Evolutionary conservation across 2,888 invertebrate species (phyloP).

Genomic region (Orchestes rusci): DNA sequence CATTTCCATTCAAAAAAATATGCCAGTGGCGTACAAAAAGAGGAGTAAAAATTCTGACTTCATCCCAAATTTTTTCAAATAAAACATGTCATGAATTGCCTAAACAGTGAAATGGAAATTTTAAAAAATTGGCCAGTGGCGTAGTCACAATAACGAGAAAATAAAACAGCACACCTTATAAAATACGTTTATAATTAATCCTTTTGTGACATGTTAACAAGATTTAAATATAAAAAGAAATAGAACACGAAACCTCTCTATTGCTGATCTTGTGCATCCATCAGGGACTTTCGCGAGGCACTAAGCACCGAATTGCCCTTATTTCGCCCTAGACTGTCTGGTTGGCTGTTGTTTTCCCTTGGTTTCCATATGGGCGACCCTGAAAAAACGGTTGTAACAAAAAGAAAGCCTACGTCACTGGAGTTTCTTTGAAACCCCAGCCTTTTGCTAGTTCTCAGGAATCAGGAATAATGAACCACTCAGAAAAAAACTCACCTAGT

Average conservation of each 20-base stretch:
- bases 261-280: constrained; percentile 42
- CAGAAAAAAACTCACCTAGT: constrained; percentile 53
- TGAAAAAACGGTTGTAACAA: too few relatives aligned
- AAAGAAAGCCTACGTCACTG: too few relatives aligned
- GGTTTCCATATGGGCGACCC: constrained; percentile 99
- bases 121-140: too few relatives aligned
- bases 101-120: too few relatives aligned
- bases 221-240: constrained; percentile 20
- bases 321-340: constrained; percentile 53
- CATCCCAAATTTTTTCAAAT: too few relatives aligned
- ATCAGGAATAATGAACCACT: neutral
- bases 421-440: too few relatives aligned
- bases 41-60: too few relatives aligned
- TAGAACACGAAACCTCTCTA: constrained; percentile 23
- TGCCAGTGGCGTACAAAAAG: too few relatives aligned
- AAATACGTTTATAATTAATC: constrained; percentile 19
- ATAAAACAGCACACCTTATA: constrained; percentile 3
- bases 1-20: too few relatives aligned
- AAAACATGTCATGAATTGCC: too few relatives aligned
- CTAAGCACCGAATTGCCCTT: constrained; percentile 54
- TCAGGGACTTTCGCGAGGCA: constrained; percentile 53
- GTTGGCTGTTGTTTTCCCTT: constrained; percentile 65
- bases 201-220: constrained; percentile 23
- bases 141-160: neutral
- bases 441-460: too few relatives aligned